These are phyloP conservation scores for Drosophila borealis DNA, from an alignment of 2,888 invertebrate genomes.

Conservation along the genomic window DNA sequence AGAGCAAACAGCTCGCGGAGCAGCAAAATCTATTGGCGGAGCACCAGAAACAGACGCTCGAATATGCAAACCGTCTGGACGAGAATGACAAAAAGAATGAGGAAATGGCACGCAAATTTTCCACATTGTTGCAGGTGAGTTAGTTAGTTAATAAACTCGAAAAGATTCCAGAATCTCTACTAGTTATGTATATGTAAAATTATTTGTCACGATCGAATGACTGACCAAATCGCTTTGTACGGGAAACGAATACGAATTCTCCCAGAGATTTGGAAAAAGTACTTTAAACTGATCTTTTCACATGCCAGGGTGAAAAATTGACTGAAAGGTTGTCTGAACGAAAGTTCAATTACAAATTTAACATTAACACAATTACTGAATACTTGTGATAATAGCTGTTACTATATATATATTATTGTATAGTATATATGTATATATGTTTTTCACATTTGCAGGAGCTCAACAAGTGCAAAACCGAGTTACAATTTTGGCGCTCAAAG, in stretches of 20 bases:
- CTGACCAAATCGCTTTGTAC: no score
- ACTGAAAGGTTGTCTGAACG: no score
- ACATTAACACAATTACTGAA: no score
- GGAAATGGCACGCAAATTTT: conserved; percentile 94
- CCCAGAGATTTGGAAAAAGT: no score
- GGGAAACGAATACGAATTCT: no score
- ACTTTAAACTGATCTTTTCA: no score
- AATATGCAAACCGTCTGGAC: conserved; percentile 93
- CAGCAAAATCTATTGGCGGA: conserved; percentile 90
- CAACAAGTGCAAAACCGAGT: conserved; percentile 95
- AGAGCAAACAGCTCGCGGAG: conserved; percentile 93
- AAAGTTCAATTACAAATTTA: no score
- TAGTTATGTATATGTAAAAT: no score
- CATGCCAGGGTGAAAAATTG: no score
- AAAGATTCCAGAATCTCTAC: background rate
- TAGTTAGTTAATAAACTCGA: background rate
- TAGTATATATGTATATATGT: background rate
- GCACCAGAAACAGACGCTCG: conserved; percentile 91
- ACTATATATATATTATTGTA: background rate
- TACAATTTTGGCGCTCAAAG: conserved; percentile 96
- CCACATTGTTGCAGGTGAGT: conserved; percentile 91
- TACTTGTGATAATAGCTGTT: background rate
- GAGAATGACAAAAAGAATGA: conserved; percentile 96
- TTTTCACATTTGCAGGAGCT: conserved; percentile 88
- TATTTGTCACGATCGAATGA: no score